These are phyloP conservation scores for Pelvicachromis taeniatus DNA, from an alignment of 2,113 vertebrate species.

Conservation along the genomic window DNA sequence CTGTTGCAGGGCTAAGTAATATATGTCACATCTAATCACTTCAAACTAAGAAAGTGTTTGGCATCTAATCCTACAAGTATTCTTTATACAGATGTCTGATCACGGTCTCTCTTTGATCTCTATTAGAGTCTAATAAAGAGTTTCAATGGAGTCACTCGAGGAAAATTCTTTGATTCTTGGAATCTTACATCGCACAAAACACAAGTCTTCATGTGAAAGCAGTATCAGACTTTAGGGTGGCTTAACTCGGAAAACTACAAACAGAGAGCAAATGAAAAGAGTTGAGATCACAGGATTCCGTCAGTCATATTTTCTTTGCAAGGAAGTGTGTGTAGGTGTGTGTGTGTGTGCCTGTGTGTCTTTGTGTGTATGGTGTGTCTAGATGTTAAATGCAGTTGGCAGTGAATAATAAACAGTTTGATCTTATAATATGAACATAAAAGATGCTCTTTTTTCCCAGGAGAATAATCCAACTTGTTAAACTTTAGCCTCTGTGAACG, in stretches of 20 bases:
- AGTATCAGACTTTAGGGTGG: not conserved
- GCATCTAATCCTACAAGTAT: not conserved
- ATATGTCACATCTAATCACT: not conserved
- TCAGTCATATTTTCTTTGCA: not conserved
- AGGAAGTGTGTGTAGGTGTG: not conserved
- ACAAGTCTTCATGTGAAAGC: conserved; percentile 1
- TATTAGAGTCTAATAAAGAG: not conserved
- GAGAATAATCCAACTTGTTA: not conserved
- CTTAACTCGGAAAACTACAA: conserved; percentile 21
- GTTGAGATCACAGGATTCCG: conserved; percentile 16
- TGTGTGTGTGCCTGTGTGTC: not conserved
- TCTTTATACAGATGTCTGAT: not conserved
- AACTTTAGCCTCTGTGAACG: not conserved
- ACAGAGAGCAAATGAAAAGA: conserved; percentile 26
- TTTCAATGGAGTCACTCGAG: not conserved
- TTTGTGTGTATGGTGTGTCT: not conserved
- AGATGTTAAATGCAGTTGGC: not conserved
- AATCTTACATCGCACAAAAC: not conserved
- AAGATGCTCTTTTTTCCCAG: not conserved
- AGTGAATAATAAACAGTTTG: not conserved
- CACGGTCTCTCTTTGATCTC: not conserved
- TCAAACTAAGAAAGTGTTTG: not conserved
- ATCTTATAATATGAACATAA: conserved; percentile 13
- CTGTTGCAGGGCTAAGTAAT: not conserved
- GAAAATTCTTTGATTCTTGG: not conserved